Evolutionary conservation across 2,888 invertebrate genomes (phyloP), one percentile per base, ranked within the genome.

Genomic region (Thymelicus acteon): DNA sequence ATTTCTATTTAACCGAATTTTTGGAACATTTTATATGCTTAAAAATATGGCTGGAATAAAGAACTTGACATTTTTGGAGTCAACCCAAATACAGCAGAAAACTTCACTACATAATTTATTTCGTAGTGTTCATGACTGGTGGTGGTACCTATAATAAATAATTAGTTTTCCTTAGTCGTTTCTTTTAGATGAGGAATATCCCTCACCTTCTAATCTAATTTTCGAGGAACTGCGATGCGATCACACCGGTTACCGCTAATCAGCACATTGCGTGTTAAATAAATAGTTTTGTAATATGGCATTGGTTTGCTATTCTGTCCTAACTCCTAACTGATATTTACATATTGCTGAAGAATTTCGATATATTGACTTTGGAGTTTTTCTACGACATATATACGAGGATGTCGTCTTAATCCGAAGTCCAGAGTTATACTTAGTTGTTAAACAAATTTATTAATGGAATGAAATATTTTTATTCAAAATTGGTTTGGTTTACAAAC

Each of bases 131-230:
- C n/a, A n/a, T n/a, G n/a, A n/a, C n/a, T n/a, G n/a, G n/a, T n/a
- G n/a, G n/a, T n/a, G n/a, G n/a, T n/a, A n/a, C n/a, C n/a, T n/a
- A n/a, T 19, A 19, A 19, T 19, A 19, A 31, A 31, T 31, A 13
- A 58, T 37, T 37, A 39, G 24, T 54, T 54, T 10, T 54, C 10
- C 54, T 52, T 52, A 19, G 19, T 8, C 24, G 5, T 24, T 58
- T 39, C 6, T 7, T 37, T 15, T 65, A 67, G 69, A 66, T 52
- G 13, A 60, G 61, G 48, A 40, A 37, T 73, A 72, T 75, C 68
- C 65, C 58, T 74, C 74, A 78, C 78, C 79, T 79, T 79, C 76
- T 73, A 68, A 73, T 73, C 57, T 72, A 77, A 79, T 80, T 80
- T 79, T 78, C 78, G 73, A 75, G 73, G 67, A 72, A 58, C 67